Evolutionary conservation across 2,797 vertebrate species (phyloP), one percentile per base, ranked within the genome.

Genomic region (Xiphophorus birchmanni): DNA sequence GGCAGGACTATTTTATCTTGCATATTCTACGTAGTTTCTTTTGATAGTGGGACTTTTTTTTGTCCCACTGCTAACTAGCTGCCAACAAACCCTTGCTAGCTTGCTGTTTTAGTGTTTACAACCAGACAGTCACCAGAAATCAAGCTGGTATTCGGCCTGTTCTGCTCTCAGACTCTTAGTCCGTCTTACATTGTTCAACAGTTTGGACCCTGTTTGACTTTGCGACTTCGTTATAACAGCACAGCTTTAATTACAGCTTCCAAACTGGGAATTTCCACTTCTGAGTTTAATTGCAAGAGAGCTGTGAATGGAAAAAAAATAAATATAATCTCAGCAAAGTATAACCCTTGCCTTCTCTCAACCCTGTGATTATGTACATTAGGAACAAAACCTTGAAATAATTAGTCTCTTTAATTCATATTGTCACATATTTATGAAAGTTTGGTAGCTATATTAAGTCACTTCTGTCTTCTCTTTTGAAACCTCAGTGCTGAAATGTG

Each of bases 401-500:
- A 47, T 17, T 7, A 45, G 42, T 3, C n/a, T 5, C 18, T 44
- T 10, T 29, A 18, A 35, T 56, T 2, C 15, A 37, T 9, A 60
- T 58, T 32, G 26, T 32, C 40, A 21, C 9, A 60, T 69, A 37
- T 71, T 86, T 23, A 12, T 60, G 26, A 21, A 52, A 1, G 3
- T 0, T 69, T 9, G 10, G 78, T 15, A 4, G 0, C 15, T 37
- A 0, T 26, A 32, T 48, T 84, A 26, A 76, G 73, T 48, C 6
- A 74, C 35, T 81, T 23, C 77, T 81, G 65, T 88, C 32, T 84
- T 79, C n/a, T 78, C 5, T 76, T 79, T 45, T 76, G 50, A 73
- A 9, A 67, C 74, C 82, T 74, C 86, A 96, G 96, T 98, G 91
- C 93, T 99, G 79, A 98, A 98, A 93, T 99, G 98, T 74, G 98